Evolutionary conservation across 1,140 invertebrate species (phyloP), one percentile per base, ranked within the genome.

Genomic region (Drosophila pseudoobscura): DNA sequence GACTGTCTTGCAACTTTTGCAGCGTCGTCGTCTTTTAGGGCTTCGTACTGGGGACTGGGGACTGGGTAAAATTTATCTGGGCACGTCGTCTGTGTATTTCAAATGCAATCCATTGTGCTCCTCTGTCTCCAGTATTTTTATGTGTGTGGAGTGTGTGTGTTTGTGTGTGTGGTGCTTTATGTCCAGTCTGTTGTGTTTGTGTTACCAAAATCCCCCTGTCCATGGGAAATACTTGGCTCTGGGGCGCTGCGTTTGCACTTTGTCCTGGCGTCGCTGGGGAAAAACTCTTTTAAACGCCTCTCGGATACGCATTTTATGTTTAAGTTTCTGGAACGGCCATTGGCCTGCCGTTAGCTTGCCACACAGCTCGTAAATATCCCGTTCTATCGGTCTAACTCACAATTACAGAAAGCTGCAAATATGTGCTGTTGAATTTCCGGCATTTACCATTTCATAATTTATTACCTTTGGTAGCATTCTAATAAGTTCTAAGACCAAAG

Each of bases 161-260:
- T n/a, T n/a, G 68, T 56, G 35, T 58, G 62, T 70, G 49, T 50
- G 46, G 49, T 85, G 73, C 62, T 85, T 80, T 85, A 77, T 87
- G 82, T 68, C 82, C 82, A 88, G 83, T 75, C 49, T 82, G 74
- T 87, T 88, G 78, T 82, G 66, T 70, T 70, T 87, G 76, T 82
- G 83, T 75, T 84, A 66, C 73, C 74, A 68, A 85, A 85, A 75
- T 85, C 61, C 76, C 52, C 44, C 6, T 60, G 63, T 65, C 50
- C 64, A 60, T 84, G 82, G 70, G 60, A 78, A 80, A 87, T 80
- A 71, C 46, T 47, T 62, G 49, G 63, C 55, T 47, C 4, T 63
- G 69, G 46, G 69, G 62, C 62, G 74, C 78, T 85, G 78, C 78
- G 78, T 59, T 87, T 82, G 82, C 80, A 85, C 74, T 82, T 85